Base-by-base conservation (phyloP, 2,888 invertebrate species). In the Tribolium freemani region DNA sequence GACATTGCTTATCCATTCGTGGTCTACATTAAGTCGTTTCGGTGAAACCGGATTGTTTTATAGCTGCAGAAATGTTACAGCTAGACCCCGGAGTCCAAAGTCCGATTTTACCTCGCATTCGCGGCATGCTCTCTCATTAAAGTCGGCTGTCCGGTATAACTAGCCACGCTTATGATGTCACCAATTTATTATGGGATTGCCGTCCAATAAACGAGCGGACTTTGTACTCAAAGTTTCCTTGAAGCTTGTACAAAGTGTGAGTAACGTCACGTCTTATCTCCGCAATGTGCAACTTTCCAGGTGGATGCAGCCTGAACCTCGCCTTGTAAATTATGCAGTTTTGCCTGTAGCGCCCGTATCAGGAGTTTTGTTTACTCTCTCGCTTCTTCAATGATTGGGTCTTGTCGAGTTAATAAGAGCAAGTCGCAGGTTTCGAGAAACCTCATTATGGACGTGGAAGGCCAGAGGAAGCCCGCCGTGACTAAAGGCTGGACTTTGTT, bases 51-150 rank as follows among this genome's bases (percentile, higher is more conserved):
- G 45, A 46, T 63, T 63, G 63, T 50, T 50, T 63, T 48, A 63
- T 63, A 13, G 48, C 31, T 44, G 56, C 56, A 11, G 48, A 8
- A 51, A 20, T 51, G 8, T 58, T 16, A 58, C 45, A 20, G 63
- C 51, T 66, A 66, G 66, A 66, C 54, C 46, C 45, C 53, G 21
- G 68, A 68, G 69, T 69, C 60, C 69, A 69, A 69, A 69, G 69
- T 69, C 69, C 69, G 58, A 68, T 11, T 60, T 11, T 51, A 69
- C 69, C 69, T 69, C 60, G 51, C 51, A 69, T 69, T 60, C 69
- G 69, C 69, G 69, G 69, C 69, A 69, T 69, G 69, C 69, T 69
- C 69, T 69, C 69, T 60, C 45, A 69, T 69, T 60, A 69, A n/a
- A 63, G 69, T 57, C 53, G 46, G 56, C 53, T 56, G 53, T 53